Base-by-base conservation (phyloP, 2,113 vertebrate species). In the Gobius niger region DNA sequence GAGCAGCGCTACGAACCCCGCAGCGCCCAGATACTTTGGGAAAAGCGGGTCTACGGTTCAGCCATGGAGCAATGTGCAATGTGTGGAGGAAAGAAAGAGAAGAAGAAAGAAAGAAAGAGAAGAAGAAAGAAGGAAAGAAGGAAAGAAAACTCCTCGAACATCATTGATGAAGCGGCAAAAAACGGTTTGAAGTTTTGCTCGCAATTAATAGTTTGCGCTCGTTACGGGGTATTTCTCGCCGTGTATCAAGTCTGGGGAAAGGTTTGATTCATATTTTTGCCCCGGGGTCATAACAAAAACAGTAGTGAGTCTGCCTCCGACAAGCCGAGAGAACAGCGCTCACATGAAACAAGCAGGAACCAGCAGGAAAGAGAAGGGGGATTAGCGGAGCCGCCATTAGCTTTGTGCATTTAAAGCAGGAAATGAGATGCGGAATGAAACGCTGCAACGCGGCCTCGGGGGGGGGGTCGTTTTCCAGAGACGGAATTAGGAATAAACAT, bases 251-350 rank as follows among this genome's bases (percentile, higher is more conserved):
- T 57, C 75, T 70, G 52, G 15, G 41, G 71, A 63, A 67, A 53
- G 44, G 18, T 70, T 88, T 84, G 81, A 86, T 59, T 88, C 81
- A 85, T 59, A 72, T 41, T 68, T 47, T 63, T 65, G 84, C 85
- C 83, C 67, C 11, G 11, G 63, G 84, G 73, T 18, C 65, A 69
- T 44, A 70, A 73, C 73, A 84, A 41, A 46, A 81, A 80, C 80
- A 83, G 72, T 74, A 83, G 76, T 82, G 56, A 70, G 78, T 77
- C 51, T 73, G 68, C 70, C 73, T 80, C 72, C 71, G 65, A 62
- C 67, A 66, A 68, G 47, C 61, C 53, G 70, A 47, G 69, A 40
- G 85, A 85, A 81, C 60, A 81, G 85, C 24, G 15, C 76, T 73
- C 74, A 60, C 63, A 42, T n/a, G 4, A 63, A 75, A 78, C 15